Conservation (phyloP, 2,888 invertebrate species). For the Xylota sylvarum region DNA sequence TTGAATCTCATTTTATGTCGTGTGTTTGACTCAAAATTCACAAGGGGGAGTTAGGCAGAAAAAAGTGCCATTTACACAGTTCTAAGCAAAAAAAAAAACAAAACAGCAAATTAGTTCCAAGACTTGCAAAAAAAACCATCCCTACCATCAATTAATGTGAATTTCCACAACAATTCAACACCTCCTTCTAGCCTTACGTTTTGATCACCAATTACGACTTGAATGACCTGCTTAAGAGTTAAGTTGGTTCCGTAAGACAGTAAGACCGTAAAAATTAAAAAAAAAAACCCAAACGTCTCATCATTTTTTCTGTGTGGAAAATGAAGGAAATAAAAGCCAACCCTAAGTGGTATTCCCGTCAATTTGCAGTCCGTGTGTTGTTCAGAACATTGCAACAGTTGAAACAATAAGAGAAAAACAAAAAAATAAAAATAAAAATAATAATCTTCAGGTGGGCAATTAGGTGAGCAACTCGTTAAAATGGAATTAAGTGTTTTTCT, state of each 20-base stretch:
- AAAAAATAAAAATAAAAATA: conserved; percentile 11
- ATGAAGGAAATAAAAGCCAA: conserved; percentile 2
- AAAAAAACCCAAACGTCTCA: not conserved
- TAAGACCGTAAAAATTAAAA: not conserved
- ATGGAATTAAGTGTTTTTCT: conserved; percentile 53
- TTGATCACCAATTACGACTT: conserved; percentile 12
- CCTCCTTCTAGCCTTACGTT: not conserved
- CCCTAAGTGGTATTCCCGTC: conserved; percentile 10
- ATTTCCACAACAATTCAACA: conserved; percentile 10
- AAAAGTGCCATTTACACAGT: no score
- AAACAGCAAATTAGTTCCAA: no score
- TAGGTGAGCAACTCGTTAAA: conserved; percentile 56
- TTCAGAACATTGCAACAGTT: conserved; percentile 28
- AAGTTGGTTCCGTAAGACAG: not conserved
- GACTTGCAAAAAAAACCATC: not conserved
- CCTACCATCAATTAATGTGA: not conserved
- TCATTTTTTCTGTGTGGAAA: not conserved
- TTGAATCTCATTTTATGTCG: no score
- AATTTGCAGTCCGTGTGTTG: conserved; percentile 23
- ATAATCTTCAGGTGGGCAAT: conserved; percentile 57
- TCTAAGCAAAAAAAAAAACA: not conserved
- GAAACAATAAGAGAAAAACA: conserved; percentile 11
- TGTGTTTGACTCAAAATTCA: no score
- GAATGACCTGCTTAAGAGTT: conserved; percentile 23
- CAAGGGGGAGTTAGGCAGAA: no score